A percentile compares a stretch with the other conserved stretches of the same genome.
phyloP scores from a whole-genome alignment of 2,888 invertebrate genomes.

The Metopia argyrocephala region DNA sequence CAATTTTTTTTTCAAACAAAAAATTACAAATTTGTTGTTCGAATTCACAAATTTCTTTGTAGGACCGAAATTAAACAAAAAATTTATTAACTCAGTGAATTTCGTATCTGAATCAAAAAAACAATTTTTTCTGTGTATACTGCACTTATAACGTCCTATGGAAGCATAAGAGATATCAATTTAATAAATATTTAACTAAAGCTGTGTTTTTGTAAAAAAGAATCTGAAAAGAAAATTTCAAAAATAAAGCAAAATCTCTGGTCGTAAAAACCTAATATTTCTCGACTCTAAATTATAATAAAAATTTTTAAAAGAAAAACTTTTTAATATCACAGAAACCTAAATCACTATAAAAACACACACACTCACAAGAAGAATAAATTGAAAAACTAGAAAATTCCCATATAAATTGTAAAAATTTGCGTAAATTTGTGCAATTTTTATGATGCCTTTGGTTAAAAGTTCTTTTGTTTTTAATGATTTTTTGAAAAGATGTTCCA shows the following conservation, averaged over 20 bases:
- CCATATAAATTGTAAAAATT: slow-evolving; percentile 64
- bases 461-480: slow-evolving; percentile 65
- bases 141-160: no score
- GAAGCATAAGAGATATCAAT: no score
- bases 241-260: slow-evolving; percentile 27
- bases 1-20: no score
- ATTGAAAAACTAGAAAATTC: slow-evolving; percentile 42
- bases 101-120: no score
- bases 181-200: no score
- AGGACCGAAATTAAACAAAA: no score
- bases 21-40: no score
- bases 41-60: no score
- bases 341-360: no score
- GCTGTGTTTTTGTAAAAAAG: slow-evolving; percentile 3
- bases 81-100: no score
- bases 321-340: slow-evolving; percentile 58
- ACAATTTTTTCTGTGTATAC: no score
- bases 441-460: slow-evolving; percentile 62
- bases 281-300: slow-evolving; percentile 58
- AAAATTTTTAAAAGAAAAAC: slow-evolving; percentile 62
- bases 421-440: slow-evolving; percentile 65
- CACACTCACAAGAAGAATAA: no score
- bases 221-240: slow-evolving; percentile 1
- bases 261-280: slow-evolving; percentile 57
- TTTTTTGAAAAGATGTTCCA: slow-evolving; percentile 60